Base-by-base conservation (phyloP, 30 jellyfish, hydroid and myxozoan genomes). In the Hydractinia echinata region DNA sequence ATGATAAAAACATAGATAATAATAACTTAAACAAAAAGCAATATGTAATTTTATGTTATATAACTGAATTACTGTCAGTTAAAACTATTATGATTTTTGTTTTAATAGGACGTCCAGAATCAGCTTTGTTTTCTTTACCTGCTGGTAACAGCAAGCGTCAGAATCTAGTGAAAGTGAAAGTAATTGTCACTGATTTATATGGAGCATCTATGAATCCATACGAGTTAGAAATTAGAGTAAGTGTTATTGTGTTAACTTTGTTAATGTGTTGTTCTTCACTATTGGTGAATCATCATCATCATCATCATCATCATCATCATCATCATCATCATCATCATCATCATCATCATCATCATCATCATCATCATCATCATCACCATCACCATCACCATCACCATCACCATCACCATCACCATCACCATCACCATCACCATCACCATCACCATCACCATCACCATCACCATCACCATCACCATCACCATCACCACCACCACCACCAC, bases 141-240 rank as follows among this genome's bases (percentile, higher is more conserved):
- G 55, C 81, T 30, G 81, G 81, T 11, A 58, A 71, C 50, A 54
- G 60, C n/a, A 4, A 71, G 8, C 81, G 81, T 4, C 39, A 15
- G 14, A 50, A 71, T 58, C 30, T 20, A 20, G 4, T 71, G 0
- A n/a, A 20, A 50, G 50, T 71, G 30, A 7, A 50, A 19, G 66
- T 71, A 15, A 52, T 71, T 71, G 81, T 19, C 8, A 19, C 81
- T 14, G 81, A 71, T 52, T 71, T 71, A 3, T 71, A 1, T 71
- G 81, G 81, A 5, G 81, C 81, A 19, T 30, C 81, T 8, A 71
- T 71, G 81, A 1, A 30, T 7, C 81, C 81, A 0, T 20, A 19
- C 60, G 2, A 3, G 10, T 9, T 71, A 7, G 81, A 71, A 52
- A 58, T 71, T 8, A 71, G 52, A 58, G 81, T 71, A 20, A 64